Evolutionary conservation across 2,888 invertebrate species (phyloP).

Genomic region (Eutolmus rufibarbis): DNA sequence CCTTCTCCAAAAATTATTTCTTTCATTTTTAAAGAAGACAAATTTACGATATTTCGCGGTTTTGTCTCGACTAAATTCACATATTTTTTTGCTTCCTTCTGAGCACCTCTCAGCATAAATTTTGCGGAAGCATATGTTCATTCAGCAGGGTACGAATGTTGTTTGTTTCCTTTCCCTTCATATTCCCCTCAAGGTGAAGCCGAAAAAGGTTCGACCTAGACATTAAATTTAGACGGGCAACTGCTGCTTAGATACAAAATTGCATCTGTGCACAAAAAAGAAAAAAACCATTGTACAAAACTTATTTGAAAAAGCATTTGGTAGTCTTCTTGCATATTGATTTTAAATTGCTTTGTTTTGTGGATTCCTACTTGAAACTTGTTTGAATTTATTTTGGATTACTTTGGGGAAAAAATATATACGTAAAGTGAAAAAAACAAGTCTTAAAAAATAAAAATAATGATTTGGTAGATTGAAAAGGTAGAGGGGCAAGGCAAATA

Average conservation of each 20-base stretch:
- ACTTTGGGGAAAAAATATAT: neutral
- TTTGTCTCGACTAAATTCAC: slow-evolving; percentile 2
- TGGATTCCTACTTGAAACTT: neutral
- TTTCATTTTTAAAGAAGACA: neutral
- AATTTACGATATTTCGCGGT: slow-evolving; percentile 21
- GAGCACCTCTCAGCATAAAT: neutral
- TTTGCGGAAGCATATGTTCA: neutral
- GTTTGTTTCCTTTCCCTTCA: neutral
- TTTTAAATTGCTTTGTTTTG: neutral
- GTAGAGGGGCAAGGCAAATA: neutral
- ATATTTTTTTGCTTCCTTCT: neutral
- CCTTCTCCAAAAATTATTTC: neutral
- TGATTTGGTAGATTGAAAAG: neutral
- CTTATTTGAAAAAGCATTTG: neutral
- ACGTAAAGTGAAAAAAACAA: neutral
- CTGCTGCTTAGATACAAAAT: neutral
- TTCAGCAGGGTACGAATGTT: neutral
- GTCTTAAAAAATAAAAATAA: neutral
- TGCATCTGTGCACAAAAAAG: neutral
- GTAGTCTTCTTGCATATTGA: neutral
- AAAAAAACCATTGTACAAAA: neutral
- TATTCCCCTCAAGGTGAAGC: neutral
- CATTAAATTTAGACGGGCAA: slow-evolving; percentile 1
- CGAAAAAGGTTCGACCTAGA: slow-evolving; percentile 1
- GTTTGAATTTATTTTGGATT: neutral